A percentile compares a stretch with the other conserved stretches of the same genome.
phyloP scores from a whole-genome alignment of 2,888 invertebrate genomes.

The Drosophila borealis region DNA sequence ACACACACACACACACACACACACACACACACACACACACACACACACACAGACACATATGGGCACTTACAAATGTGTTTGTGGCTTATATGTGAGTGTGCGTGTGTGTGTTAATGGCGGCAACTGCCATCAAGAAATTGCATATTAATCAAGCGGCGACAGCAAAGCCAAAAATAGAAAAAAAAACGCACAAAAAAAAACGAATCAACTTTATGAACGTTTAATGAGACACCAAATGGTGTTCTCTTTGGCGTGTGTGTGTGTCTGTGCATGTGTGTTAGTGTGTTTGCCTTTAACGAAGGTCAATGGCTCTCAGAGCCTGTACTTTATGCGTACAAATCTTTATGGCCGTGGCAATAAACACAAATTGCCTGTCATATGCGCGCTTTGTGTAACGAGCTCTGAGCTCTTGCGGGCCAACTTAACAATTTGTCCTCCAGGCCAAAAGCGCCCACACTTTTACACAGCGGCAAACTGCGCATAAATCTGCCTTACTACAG shows the following conservation, averaged over 20 bases:
- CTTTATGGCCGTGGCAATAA: conserved; percentile 74
- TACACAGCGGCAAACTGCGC: conserved; percentile 25
- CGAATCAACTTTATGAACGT: conserved; percentile 60
- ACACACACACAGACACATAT: conserved; percentile 16
- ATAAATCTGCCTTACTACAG: conserved; percentile 55
- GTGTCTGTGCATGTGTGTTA: conserved; percentile 4
- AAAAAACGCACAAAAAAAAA: conserved; percentile 26
- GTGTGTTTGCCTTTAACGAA: conserved; percentile 52
- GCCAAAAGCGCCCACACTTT: conserved; percentile 23
- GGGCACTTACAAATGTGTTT: conserved; percentile 48
- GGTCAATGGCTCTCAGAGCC: conserved; percentile 50
- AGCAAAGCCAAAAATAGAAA: conserved; percentile 33
- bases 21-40: conserved; percentile 24
- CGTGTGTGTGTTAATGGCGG: conserved; percentile 64
- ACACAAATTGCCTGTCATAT: conserved; percentile 80
- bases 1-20: conserved; percentile 22
- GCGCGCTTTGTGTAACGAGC: conserved; percentile 72
- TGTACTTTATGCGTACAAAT: conserved; percentile 56
- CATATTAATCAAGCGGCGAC: conserved; percentile 72
- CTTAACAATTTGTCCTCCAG: conserved; percentile 68
- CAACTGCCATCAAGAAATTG: conserved; percentile 72
- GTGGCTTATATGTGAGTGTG: conserved; percentile 46
- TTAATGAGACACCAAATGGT: conserved; percentile 71
- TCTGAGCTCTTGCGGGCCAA: conserved; percentile 41
- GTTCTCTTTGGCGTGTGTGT: conserved; percentile 21